Conservation (phyloP, 2,113 vertebrate genomes). For the Pseudorasbora parva region DNA sequence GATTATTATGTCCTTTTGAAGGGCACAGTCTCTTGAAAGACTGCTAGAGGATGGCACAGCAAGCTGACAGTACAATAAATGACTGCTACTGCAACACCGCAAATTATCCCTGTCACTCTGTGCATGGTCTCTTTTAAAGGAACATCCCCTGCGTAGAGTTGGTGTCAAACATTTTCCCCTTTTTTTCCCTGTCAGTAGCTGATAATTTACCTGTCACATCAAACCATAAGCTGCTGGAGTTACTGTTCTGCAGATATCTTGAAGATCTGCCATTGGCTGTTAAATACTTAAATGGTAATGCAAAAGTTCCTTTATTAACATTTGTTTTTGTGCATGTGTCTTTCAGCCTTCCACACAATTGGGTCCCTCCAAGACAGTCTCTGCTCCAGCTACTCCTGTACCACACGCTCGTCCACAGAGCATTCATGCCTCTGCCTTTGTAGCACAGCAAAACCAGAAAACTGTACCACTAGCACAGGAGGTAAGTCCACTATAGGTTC, state of each 20-base stretch:
- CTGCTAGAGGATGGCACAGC: not conserved
- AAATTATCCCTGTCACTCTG: conserved; percentile 29
- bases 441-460: conserved; percentile 57
- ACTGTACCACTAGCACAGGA: conserved; percentile 66
- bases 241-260: not conserved
- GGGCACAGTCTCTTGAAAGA: not conserved
- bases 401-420: conserved; percentile 64
- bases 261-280: not conserved
- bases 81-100: conserved; percentile 15
- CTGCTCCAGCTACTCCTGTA: conserved; percentile 66
- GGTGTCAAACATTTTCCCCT: not conserved
- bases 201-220: conserved; percentile 20
- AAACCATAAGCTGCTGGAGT: not conserved
- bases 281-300: not conserved
- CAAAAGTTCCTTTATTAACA: not conserved
- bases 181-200: conserved; percentile 7
- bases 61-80: conserved; percentile 13
- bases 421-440: conserved; percentile 58
- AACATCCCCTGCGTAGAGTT: conserved; percentile 20
- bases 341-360: conserved; percentile 55
- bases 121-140: not conserved
- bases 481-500: conserved; percentile 54
- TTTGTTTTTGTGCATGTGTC: conserved; percentile 41
- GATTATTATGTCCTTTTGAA: not conserved
- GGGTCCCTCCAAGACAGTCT: conserved; percentile 63